Evolutionary conservation across 2,797 vertebrate species (phyloP), one percentile per base, ranked within the genome.

Genomic region (Anolis apletophallus): DNA sequence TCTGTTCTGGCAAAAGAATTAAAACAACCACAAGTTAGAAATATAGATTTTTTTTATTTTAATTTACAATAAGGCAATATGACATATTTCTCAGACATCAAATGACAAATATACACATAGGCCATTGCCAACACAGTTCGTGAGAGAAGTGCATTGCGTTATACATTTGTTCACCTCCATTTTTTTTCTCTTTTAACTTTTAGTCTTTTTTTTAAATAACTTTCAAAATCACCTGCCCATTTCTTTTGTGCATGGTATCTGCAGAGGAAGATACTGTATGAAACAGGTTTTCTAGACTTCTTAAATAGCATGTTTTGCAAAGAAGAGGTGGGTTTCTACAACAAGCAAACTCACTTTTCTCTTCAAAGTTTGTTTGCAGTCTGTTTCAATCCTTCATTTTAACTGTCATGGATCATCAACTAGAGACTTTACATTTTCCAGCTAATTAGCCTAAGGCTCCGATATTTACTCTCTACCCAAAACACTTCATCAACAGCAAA

Each of bases 21-120:
- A 3, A 89, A 88, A 86, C 34, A 79, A 79, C 57, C 77, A 88
- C 88, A 32, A 79, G 68, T 84, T 96, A 97, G 90, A 97, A 97
- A 97, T 96, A 97, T 96, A 97, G 93, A 96, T 95, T 97, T 73
- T 96, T n/a, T 96, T 96, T 96, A 96, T 97, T 97, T 95, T 79
- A 93, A 80, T 92, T 95, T 93, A 95, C 90, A 85, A 54, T 94
- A 93, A 94, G 87, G 94, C 87, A 93, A 88, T 71, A 92, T 75
- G 52, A 81, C 85, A 69, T 72, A 85, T 2, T 0, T 86, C 67
- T 89, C 17, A 0, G 68, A 89, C 83, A 85, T 0, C 68, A 86
- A 80, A 52, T 84, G 88, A 93, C 86, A 90, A 83, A 87, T 80
- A 87, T 36, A 82, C 61, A 73, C 0, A 88, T 16, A 88, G 34